Base-by-base conservation (phyloP, 2,797 vertebrate species). In the Nyctibius grandis region DNA sequence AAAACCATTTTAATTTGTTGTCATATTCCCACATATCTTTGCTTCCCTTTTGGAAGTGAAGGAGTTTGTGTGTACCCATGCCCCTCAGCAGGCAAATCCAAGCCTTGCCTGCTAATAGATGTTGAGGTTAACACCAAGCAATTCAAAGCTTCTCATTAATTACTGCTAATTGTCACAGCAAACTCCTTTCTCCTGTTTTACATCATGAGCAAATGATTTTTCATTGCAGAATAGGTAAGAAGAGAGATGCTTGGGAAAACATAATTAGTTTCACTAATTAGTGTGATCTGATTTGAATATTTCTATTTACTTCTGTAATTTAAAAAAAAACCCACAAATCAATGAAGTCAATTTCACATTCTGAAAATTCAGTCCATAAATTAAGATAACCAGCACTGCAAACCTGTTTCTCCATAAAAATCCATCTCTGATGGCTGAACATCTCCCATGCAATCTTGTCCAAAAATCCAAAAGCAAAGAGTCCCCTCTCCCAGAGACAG, bases 111-210 rank as follows among this genome's bases (percentile, higher is more conserved):
- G 33, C 60, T 93, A 87, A 96, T 80, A 70, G 45, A 77, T 51
- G 22, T 38, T 64, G 80, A 92, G 74, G 85, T 92, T 85, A 87
- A 95, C 72, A 80, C 1, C 1, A 60, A 92, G 25, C 42, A 89
- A 94, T 85, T 93, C 88, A 94, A 95, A 95, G 81, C 75, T 80
- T 68, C 90, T 92, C 93, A 93, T 96, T 95, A 96, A 94, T 95
- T 96, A 93, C 83, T 63, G 16, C 59, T 91, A 93, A 95, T 93
- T 96, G 80, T 94, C 85, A 92, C 4, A 9, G 53, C 88, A 93
- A 74, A 95, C 85, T 86, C 77, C 44, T 61, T 94, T 48, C 70
- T 51, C 47, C 69, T 81, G 76, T 90, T 93, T 88, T 91, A 91
- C 81, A 93, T 81, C 70, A 53, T 1, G 85, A 95, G 65, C 42